A percentile compares a stretch with the other conserved stretches of the same genome.
These are phyloP conservation scores for Melitaea cinxia DNA, from an alignment of 1,140 invertebrate species.

Conservation along the genomic window DNA sequence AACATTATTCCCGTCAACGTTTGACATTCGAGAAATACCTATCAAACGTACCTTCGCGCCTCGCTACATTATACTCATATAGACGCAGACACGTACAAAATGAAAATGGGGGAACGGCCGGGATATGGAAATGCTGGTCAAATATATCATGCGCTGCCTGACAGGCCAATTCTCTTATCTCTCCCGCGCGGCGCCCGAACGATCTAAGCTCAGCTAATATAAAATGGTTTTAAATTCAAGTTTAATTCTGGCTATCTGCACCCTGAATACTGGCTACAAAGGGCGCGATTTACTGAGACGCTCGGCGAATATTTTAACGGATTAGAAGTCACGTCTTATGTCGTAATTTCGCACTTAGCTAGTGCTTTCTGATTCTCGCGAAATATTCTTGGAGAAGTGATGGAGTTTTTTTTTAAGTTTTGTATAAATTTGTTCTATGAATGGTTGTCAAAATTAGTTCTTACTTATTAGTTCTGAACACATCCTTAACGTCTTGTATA, in stretches of 20 bases:
- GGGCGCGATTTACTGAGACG: conserved; percentile 72
- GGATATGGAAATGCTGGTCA: conserved; percentile 92
- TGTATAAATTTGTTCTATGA: neutral
- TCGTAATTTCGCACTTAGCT: conserved; percentile 30
- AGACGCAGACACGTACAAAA: conserved; percentile 79
- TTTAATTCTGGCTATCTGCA: conserved; percentile 79
- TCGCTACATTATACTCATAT: conserved; percentile 76
- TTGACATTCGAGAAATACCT: conserved; percentile 61
- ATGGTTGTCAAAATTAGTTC: too few relatives aligned
- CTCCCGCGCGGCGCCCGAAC: conserved; percentile 68
- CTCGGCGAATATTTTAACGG: conserved; percentile 67
- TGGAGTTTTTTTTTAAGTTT: neutral
- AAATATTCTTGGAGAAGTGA: neutral
- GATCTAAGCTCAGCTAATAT: conserved; percentile 82
- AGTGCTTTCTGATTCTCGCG: conserved; percentile 2
- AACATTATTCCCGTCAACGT: conserved; percentile 51
- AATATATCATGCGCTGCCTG: conserved; percentile 92
- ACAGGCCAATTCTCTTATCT: conserved; percentile 94
- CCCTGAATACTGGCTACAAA: conserved; percentile 65
- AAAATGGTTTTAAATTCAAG: conserved; percentile 81
- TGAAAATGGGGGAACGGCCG: conserved; percentile 77
- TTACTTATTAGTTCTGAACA: too few relatives aligned
- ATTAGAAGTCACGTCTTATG: conserved; percentile 46
- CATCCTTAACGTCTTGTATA: too few relatives aligned
- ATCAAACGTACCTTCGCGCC: conserved; percentile 59